Evolutionary conservation across 2,113 vertebrate species (phyloP).

Genomic region (Gobius niger): DNA sequence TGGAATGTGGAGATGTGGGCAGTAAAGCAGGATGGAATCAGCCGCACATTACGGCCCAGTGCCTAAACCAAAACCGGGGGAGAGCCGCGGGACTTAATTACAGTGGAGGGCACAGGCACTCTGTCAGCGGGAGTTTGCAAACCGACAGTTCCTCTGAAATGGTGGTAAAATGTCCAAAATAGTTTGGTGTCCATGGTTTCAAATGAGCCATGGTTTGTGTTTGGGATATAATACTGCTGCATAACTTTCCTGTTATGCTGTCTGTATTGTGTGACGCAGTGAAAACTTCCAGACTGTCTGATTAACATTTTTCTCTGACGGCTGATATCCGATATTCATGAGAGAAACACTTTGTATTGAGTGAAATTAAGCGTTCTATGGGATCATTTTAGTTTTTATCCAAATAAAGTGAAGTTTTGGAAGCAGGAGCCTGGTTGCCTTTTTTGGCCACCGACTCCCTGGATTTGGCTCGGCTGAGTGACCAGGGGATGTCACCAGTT

Average conservation of each 20-base stretch:
- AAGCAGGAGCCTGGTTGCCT: conserved; percentile 4
- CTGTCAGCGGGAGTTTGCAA: conserved; percentile 51
- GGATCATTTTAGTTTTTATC: neutral
- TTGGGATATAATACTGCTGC: conserved; percentile 9
- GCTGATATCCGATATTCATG: conserved; percentile 7
- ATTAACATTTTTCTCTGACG: neutral
- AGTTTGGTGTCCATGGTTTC: conserved; percentile 8
- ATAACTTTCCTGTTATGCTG: neutral
- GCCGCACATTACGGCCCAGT: conserved; percentile 20
- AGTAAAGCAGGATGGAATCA: conserved; percentile 48
- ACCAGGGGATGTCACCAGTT: conserved; percentile 31
- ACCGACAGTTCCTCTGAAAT: conserved; percentile 54
- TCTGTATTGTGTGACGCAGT: neutral
- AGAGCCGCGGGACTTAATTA: conserved; percentile 64
- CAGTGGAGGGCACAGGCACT: conserved; percentile 52
- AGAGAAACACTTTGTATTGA: neutral
- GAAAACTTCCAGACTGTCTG: neutral
- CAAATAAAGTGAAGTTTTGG: neutral
- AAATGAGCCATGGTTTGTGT: conserved; percentile 36
- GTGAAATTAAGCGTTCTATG: neutral
- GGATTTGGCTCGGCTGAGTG: conserved; percentile 34
- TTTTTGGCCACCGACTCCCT: conserved; percentile 24
- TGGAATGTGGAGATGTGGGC: conserved; percentile 38
- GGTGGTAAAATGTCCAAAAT: conserved; percentile 30
- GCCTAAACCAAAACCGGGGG: conserved; percentile 28